Conservation (phyloP, 1,140 invertebrate genomes). For the Drosophila murphyi region DNA sequence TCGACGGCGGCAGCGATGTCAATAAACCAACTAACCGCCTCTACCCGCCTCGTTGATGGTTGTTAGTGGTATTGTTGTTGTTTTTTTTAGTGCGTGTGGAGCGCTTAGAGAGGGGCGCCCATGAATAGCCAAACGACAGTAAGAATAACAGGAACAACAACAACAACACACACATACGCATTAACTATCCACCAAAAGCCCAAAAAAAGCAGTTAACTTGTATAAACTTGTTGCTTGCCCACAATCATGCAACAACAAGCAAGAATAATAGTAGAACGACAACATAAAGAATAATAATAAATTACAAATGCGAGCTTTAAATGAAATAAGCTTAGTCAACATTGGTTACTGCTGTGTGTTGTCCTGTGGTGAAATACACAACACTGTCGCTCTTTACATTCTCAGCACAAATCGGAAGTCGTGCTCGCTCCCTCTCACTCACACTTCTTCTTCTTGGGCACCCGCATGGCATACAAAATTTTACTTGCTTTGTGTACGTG, state of each 20-base stretch:
- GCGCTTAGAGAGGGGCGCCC: constrained; percentile 37
- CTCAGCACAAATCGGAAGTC: constrained; percentile 27
- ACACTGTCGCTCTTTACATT: background rate
- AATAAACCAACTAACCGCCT: constrained; percentile 76
- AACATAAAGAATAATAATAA: constrained; percentile 14
- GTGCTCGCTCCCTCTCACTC: constrained; percentile 34
- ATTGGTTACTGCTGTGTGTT: background rate
- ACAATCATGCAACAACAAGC: constrained; percentile 24
- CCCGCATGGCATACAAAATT: constrained; percentile 60
- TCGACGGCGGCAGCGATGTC: constrained; percentile 57
- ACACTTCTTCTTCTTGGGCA: constrained; percentile 10
- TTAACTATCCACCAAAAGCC: constrained; percentile 28
- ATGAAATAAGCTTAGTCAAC: background rate
- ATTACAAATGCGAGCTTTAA: constrained; percentile 6
- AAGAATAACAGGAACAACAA: constrained; percentile 10
- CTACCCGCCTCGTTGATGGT: constrained; percentile 50
- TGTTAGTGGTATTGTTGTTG: constrained; percentile 6
- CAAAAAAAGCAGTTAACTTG: constrained; percentile 32
- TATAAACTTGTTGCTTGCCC: constrained; percentile 44
- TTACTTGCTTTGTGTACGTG: constrained; percentile 40
- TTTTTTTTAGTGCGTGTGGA: constrained; percentile 23
- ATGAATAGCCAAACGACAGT: constrained; percentile 54
- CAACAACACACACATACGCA: background rate
- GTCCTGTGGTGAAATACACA: constrained; percentile 26
- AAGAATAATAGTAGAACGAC: constrained; percentile 4